Base-by-base conservation (phyloP, 2,888 invertebrate genomes). In the Dryadula phaetusa region DNA sequence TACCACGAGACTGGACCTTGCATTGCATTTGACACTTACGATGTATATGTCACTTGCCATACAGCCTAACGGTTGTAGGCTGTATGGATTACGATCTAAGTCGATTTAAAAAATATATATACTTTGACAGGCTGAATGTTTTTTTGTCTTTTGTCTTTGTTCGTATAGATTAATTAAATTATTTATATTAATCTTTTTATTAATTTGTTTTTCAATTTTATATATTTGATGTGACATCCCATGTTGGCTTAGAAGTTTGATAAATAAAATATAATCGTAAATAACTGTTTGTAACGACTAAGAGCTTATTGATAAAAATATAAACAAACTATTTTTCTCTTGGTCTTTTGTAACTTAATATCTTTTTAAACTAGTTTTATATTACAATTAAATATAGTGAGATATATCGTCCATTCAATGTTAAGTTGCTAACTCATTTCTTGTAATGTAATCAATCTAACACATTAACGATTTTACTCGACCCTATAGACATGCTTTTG, bases 1-100 rank as follows among this genome's bases (percentile, higher is more conserved):
- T 76, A 75, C 76, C 76, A 72, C 78, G 78, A 66, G 74, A 76
- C 78, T 70, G 42, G 70, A 54, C 60, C 34, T 64, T 37, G 64
- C 49, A 46, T 40, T 61, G 62, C 20, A 28, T 61, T 16, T 42
- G 58, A 62, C 25, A 54, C 53, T 58, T 16, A 25, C 25, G 49
- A 25, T 25, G 47, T 20, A 56, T 40, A 16, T 52, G 18, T 32
- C 22, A 20, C 14, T 22, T 12, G 32, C 2, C 3, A 12, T 34
- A 14, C 54, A 34, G 37, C 37, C 54, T 20, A 20, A 3, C 54
- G 18, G 10, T 22, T 5, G 5, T 22, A 54, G 20, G 34, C 14
- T 54, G 54, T 54, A n/a, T n/a, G 54, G 34, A 14, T 2, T 18
- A 34, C 20, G 34, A 20, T 20, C 34, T n/a, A 37, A 20, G 54